Evolutionary conservation across 2,888 invertebrate genomes (phyloP).

Genomic region (Escarpia spicata): DNA sequence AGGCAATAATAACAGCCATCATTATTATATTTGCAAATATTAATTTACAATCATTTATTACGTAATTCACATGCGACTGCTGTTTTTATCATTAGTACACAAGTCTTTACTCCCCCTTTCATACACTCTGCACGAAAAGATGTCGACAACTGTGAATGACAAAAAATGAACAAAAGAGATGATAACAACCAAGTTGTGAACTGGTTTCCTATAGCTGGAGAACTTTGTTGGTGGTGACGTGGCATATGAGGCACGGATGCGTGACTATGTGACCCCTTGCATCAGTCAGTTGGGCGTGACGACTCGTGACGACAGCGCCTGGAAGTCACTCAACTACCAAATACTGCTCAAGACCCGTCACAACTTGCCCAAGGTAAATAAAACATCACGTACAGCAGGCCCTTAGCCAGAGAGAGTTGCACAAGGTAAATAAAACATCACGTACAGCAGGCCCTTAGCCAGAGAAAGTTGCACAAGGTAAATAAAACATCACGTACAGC

Average conservation of each 20-base stretch:
- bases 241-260: conserved; percentile 72
- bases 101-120: too few relatives aligned
- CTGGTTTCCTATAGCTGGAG: conserved; percentile 54
- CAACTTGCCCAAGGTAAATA: conserved; percentile 75
- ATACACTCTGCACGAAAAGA: too few relatives aligned
- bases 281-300: conserved; percentile 82
- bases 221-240: conserved; percentile 67
- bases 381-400: too few relatives aligned
- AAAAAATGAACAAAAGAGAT: too few relatives aligned
- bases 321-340: conserved; percentile 91
- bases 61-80: too few relatives aligned
- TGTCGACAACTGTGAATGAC: too few relatives aligned
- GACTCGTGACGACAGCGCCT: conserved; percentile 84
- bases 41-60: too few relatives aligned
- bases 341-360: conserved; percentile 87
- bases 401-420: conserved; percentile 66
- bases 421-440: conserved; percentile 70
- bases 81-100: too few relatives aligned
- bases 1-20: too few relatives aligned
- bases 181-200: neutral
- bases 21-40: too few relatives aligned
- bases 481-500: conserved; percentile 39
- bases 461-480: conserved; percentile 79
- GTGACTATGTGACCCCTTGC: conserved; percentile 77
- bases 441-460: too few relatives aligned